Conservation (phyloP, 2,113 vertebrate genomes). For the Donacobius atricapilla region DNA sequence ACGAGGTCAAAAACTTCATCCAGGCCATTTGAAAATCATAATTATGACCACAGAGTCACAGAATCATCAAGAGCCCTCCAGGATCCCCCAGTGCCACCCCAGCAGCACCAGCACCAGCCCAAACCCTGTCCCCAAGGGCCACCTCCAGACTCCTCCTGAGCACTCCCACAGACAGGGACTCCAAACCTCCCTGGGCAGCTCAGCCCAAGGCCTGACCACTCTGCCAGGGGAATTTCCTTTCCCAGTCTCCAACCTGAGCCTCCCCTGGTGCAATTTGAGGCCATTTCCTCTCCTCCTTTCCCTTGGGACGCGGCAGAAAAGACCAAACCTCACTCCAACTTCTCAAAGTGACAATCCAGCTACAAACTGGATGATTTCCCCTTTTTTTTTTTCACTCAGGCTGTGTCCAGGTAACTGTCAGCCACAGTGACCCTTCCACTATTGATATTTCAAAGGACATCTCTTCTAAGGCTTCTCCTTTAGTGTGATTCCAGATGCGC, state of each 20-base stretch:
- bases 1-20: background rate
- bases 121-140: background rate
- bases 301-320: fast-evolving
- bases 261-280: background rate
- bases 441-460: background rate
- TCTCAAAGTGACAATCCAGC: background rate
- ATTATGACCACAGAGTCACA: background rate
- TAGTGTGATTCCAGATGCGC: background rate
- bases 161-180: background rate
- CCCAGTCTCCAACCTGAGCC: fast-evolving
- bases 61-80: too few relatives aligned
- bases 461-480: background rate
- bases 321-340: background rate
- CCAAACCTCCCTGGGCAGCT: background rate
- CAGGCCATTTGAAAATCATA: background rate
- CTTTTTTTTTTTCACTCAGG: background rate
- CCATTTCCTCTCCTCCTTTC: background rate
- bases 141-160: background rate
- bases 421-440: background rate
- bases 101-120: background rate
- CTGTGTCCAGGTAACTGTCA: background rate
- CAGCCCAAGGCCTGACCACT: background rate
- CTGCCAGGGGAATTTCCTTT: fast-evolving
- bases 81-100: fast-evolving
- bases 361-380: background rate